Percentiles rank a stretch among this genome's conserved stretches.
Conservation (phyloP, 2,113 vertebrate genomes). For the Panurus biarmicus region DNA sequence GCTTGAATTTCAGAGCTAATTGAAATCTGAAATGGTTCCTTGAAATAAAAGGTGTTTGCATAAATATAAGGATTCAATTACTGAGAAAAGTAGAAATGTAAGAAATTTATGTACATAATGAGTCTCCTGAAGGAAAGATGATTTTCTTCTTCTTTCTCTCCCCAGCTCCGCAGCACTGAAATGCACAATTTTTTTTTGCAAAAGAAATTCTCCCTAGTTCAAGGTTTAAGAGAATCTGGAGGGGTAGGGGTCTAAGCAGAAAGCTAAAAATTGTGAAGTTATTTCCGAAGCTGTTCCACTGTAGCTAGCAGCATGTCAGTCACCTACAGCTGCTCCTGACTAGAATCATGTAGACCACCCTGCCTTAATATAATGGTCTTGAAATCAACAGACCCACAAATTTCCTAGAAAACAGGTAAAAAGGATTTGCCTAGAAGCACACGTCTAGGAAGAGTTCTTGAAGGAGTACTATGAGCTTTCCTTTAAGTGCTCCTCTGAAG, state of each 20-base stretch:
- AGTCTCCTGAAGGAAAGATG: background rate
- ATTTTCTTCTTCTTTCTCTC: background rate
- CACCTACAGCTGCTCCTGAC: background rate
- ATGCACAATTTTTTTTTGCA: background rate
- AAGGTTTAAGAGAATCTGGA: background rate
- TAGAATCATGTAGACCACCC: background rate
- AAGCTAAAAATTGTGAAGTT: background rate
- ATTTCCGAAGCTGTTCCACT: background rate
- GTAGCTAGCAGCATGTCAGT: background rate
- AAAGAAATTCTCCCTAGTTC: background rate
- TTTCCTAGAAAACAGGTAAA: background rate
- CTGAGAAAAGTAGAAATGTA: background rate
- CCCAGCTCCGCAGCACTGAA: background rate
- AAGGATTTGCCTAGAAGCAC: background rate
- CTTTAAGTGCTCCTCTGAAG: background rate
- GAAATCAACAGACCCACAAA: background rate
- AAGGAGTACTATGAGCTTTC: background rate
- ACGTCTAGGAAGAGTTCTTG: background rate
- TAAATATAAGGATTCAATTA: background rate
- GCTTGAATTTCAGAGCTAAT: background rate
- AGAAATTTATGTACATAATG: background rate
- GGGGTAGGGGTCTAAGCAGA: background rate
- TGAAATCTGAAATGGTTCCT: background rate
- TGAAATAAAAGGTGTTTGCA: background rate
- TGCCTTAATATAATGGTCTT: background rate